These are phyloP conservation scores for Eupithecia abbreviata DNA, from an alignment of 2,888 invertebrate genomes.

Conservation along the genomic window DNA sequence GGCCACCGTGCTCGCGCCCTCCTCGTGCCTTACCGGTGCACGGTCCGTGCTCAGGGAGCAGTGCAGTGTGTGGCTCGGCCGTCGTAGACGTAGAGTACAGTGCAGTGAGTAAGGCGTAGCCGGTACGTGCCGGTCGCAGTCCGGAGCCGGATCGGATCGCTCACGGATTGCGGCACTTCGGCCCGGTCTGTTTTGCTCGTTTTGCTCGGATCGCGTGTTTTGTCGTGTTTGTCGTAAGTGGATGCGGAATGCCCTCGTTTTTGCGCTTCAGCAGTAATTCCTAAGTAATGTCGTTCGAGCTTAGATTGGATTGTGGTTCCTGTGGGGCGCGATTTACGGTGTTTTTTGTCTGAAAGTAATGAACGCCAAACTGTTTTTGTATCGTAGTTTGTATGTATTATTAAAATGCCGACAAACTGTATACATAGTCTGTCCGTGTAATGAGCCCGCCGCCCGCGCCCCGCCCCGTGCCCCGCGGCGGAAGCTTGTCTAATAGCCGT, in stretches of 20 bases:
- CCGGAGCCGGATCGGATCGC: conserved; percentile 13
- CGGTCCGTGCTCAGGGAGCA: not conserved
- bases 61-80: not conserved
- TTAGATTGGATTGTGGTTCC: not conserved
- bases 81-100: not conserved
- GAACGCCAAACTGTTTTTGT: not conserved
- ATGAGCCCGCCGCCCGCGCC: not conserved
- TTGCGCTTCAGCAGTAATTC: conserved; percentile 16
- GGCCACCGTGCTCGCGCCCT: not conserved
- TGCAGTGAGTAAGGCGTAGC: not conserved
- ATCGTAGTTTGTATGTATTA: too few species aligned
- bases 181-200: conserved; percentile 25
- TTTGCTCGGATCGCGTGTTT: conserved; percentile 18
- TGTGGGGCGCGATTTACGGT: not conserved
- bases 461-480: not conserved
- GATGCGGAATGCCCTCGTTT: not conserved
- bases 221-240: conserved; percentile 10
- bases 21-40: not conserved
- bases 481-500: not conserved
- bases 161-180: conserved; percentile 20
- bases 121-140: not conserved
- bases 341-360: not conserved
- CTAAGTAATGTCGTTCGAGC: not conserved
- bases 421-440: not conserved
- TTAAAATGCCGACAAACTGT: not conserved